Percentiles rank a stretch among this genome's conserved stretches.
Evolutionary conservation across 2,113 vertebrate genomes (phyloP).

Genomic region (Rhinolophus sinicus): DNA sequence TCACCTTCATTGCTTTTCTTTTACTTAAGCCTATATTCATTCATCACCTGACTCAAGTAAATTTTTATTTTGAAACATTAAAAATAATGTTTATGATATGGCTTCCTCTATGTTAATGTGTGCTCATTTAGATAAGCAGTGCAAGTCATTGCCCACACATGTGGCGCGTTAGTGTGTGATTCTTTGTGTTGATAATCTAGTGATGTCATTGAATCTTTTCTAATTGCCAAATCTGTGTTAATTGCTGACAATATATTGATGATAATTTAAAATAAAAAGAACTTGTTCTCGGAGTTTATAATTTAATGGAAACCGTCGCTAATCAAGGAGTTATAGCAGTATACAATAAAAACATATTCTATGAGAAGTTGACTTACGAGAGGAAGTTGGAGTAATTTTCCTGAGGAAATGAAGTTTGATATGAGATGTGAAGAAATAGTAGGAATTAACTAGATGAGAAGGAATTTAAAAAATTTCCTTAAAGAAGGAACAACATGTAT

Average conservation of each 20-base stretch:
- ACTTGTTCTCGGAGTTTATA: background rate
- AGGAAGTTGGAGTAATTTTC: background rate
- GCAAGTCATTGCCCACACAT: background rate
- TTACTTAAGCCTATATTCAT: background rate
- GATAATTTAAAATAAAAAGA: background rate
- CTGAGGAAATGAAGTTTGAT: background rate
- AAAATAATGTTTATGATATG: background rate
- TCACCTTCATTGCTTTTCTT: background rate
- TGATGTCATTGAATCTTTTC: background rate
- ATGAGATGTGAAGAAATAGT: background rate
- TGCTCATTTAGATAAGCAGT: background rate
- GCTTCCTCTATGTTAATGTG: background rate
- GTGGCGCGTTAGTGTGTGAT: background rate
- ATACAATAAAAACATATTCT: background rate
- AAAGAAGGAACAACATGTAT: background rate
- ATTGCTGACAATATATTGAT: background rate
- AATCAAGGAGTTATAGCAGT: background rate
- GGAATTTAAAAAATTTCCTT: background rate
- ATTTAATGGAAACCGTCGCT: background rate
- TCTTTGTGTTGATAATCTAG: background rate
- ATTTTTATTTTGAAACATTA: background rate
- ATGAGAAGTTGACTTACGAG: background rate
- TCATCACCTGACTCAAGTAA: background rate
- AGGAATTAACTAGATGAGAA: background rate
- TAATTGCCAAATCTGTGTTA: background rate